Evolutionary conservation across 2,113 vertebrate genomes (phyloP), one percentile per base, ranked within the genome.

Genomic region (Sander lucioperca): DNA sequence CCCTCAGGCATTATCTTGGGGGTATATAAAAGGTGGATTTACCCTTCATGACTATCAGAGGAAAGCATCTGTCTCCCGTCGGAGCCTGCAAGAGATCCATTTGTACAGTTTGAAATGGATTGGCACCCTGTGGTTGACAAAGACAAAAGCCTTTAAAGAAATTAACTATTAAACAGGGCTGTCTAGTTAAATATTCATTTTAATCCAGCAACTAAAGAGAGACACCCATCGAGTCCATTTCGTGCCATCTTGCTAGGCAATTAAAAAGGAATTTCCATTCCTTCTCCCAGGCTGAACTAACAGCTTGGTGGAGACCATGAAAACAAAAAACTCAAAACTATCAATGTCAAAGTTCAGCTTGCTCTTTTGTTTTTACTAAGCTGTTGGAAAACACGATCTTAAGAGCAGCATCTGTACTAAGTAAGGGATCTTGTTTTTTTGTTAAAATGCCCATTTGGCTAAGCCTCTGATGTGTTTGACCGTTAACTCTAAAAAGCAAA

Each of bases 171-270:
- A 86, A 94, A 91, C 91, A 89, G 86, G 66, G 10, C 81, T 84
- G 86, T 89, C 86, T 93, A n/a, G 77, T 96, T 94, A 95, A 96
- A 94, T 93, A 95, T 95, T 95, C 82, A 96, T 93, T 88, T 87
- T 82, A 85, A 92, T 93, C 93, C 86, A 47, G 82, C 43, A 39
- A n/a, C 45, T 63, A 85, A 77, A 83, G 82, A 86, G 83, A 87
- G 81, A 89, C 74, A 67, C 56, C 90, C 83, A 89, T 81, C 70
- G 48, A 83, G 83, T 63, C 66, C 67, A 61, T 80, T 86, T 72
- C n/a, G 58, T 78, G 70, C 68, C 72, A 84, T 67, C 59, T 66
- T 82, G 83, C 79, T 19, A 21, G 76, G 88, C 85, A 89, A 94
- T 94, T 89, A 91, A 91, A 92, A 84, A 59, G 72, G 72, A 83